A percentile compares a stretch with the other conserved stretches of the same genome.
These are phyloP conservation scores for Tenebrio molitor DNA, from an alignment of 1,140 invertebrate species.

Conservation along the genomic window DNA sequence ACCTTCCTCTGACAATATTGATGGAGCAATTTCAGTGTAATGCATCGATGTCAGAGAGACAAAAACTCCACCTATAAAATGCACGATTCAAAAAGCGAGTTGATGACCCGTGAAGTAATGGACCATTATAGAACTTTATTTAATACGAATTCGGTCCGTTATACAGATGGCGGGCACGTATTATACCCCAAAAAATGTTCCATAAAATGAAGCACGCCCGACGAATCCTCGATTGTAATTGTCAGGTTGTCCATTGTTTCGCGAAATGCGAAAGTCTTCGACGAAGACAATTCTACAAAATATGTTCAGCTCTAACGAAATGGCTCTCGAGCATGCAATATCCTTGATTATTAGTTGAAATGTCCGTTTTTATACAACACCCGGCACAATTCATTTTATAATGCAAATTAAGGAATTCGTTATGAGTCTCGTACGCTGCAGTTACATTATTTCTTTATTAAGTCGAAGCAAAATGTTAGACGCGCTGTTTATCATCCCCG, in stretches of 20 bases:
- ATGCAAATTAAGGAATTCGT: conserved; percentile 22
- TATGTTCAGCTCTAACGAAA: conserved; percentile 6
- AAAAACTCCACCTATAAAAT: conserved; percentile 32
- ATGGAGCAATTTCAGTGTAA: conserved; percentile 24
- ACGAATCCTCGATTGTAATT: conserved; percentile 4
- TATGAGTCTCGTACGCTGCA: conserved; percentile 6
- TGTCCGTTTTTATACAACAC: conserved; percentile 26
- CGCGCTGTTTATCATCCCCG: background rate
- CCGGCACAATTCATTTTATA: conserved; percentile 17
- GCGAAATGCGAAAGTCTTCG: background rate
- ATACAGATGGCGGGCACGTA: conserved; percentile 8
- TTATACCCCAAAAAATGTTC: background rate
- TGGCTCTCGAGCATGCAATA: conserved; percentile 30
- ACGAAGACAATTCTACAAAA: conserved; percentile 21
- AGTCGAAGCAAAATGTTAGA: background rate
- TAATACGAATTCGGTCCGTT: conserved; percentile 28
- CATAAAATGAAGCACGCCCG: no score
- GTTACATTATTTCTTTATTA: conserved; percentile 30
- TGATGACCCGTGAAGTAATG: conserved; percentile 36
- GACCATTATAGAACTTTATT: conserved; percentile 33
- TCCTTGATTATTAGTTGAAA: conserved; percentile 14
- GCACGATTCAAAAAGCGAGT: conserved; percentile 33
- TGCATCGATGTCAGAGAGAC: conserved; percentile 22
- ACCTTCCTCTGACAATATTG: background rate
- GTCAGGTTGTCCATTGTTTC: background rate